A percentile compares a stretch with the other conserved stretches of the same genome.
These are phyloP conservation scores for Phymanthus crucifer DNA, from an alignment of 92 coral and sea anemone genomes.

Conservation along the genomic window DNA sequence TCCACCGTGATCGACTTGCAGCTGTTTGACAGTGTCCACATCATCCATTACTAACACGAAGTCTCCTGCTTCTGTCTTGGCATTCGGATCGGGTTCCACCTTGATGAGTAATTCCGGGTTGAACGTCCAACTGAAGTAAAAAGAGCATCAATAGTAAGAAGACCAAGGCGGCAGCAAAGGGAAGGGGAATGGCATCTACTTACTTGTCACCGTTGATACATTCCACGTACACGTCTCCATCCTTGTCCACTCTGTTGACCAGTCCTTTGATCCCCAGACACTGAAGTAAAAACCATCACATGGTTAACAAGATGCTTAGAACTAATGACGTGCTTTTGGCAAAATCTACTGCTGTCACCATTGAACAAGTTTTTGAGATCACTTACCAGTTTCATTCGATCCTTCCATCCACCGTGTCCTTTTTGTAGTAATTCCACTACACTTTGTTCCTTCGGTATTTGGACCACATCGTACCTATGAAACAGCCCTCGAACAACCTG, in stretches of 20 bases:
- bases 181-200: neutral
- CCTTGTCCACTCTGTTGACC: constrained; percentile 1
- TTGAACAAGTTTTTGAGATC: neutral
- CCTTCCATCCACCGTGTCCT: constrained; percentile 6
- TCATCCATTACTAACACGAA: constrained; percentile 5
- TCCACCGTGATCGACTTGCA: constrained; percentile 5
- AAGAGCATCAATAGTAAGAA: neutral
- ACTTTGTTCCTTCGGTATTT: neutral
- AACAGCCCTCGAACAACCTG: constrained; percentile 7
- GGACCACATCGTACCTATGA: constrained; percentile 5
- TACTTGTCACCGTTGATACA: constrained; percentile 1
- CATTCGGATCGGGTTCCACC: neutral
- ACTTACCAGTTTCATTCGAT: constrained; percentile 3
- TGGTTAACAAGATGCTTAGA: neutral
- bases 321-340: neutral
- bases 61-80: neutral
- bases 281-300: neutral
- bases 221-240: constrained; percentile 3
- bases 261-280: constrained; percentile 7
- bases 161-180: neutral
- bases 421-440: neutral
- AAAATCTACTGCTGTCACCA: neutral
- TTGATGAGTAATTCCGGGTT: constrained; percentile 4
- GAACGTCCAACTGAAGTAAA: neutral
- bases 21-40: neutral